These are phyloP conservation scores for Drosophila paranaensis DNA, from an alignment of 2,888 invertebrate genomes.

Conservation along the genomic window DNA sequence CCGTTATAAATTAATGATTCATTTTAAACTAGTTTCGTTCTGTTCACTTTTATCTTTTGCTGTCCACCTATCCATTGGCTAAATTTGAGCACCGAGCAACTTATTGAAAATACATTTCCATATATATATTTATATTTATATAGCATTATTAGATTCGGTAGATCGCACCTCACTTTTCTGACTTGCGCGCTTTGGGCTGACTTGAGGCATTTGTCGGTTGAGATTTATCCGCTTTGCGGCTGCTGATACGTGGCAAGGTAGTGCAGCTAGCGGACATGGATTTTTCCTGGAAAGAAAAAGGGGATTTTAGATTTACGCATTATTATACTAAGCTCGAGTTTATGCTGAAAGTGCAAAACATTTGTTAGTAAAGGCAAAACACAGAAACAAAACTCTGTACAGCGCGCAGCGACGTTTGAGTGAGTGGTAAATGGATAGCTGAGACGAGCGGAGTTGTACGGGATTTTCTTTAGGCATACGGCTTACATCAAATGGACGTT, in stretches of 20 bases:
- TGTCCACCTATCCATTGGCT: slow-evolving; percentile 39
- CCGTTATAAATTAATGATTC: slow-evolving; percentile 75
- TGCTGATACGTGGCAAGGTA: slow-evolving; percentile 83
- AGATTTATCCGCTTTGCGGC: slow-evolving; percentile 83
- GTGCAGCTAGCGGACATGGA: slow-evolving; percentile 84
- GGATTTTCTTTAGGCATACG: slow-evolving; percentile 29
- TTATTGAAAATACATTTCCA: slow-evolving; percentile 34
- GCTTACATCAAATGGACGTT: slow-evolving; percentile 71
- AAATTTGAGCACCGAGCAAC: slow-evolving; percentile 56
- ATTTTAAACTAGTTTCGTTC: slow-evolving; percentile 40
- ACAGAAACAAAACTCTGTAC: slow-evolving; percentile 58
- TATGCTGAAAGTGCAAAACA: slow-evolving; percentile 62
- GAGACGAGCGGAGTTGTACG: slow-evolving; percentile 51
- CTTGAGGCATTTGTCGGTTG: slow-evolving; percentile 44
- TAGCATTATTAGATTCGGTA: slow-evolving; percentile 19
- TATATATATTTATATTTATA: slow-evolving; percentile 5
- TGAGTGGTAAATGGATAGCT: slow-evolving; percentile 42
- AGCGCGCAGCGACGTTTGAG: slow-evolving; percentile 28
- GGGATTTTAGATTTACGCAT: slow-evolving; percentile 2
- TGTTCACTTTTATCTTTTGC: slow-evolving; percentile 6
- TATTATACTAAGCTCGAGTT: not conserved
- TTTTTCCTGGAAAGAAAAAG: slow-evolving; percentile 82
- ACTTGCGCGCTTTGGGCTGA: slow-evolving; percentile 73
- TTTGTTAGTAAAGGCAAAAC: slow-evolving; percentile 64
- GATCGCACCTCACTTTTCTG: slow-evolving; percentile 65